Base-by-base conservation (phyloP, 2,888 invertebrate species). In the Cylloceria caligata region DNA sequence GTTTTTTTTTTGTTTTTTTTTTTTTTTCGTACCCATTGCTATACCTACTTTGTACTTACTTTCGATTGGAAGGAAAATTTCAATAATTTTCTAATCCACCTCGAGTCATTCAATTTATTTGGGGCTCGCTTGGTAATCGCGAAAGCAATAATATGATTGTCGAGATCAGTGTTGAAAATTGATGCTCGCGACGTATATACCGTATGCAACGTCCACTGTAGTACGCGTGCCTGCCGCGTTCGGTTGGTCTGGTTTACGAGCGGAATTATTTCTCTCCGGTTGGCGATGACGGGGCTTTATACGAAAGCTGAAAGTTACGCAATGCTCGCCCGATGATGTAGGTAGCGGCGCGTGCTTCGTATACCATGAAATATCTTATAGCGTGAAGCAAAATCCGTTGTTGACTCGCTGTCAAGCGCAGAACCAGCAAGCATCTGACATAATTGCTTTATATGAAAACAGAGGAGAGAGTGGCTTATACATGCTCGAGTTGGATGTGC, bases 401-500 rank as follows among this genome's bases (percentile, higher is more conserved):
- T 90, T 90, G 90, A 89, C 85, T 84, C 86, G 87, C 90, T 91
- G 92, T 92, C 92, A 92, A 87, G 80, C 75, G 85, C 92, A 92
- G 89, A 52, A 86, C 72, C 52, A 42, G 74, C 78, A 76, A 55
- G 77, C 80, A 80, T 85, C 88, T 90, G 90, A 91, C 88, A 87
- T 91, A 90, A 91, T 90, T 85, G 88, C 84, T 89, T 91, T 91
- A 89, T 90, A 89, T 89, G 88, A 91, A 86, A 88, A 76, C 78
- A 68, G 78, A 39, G 47, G 60, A 62, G 88, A 87, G 57, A n/a
- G n/a, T n/a, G 4, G n/a, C 39, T 5, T 34, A 45, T 16, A 19
- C 60, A 42, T n/a, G n/a, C n/a, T n/a, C n/a, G n/a, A 21, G 24
- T 11, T 6, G 21, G 24, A 52, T 52, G 49, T 9, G 13, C 19